Conservation (phyloP, 2,888 invertebrate species). For the Nezara viridula region DNA sequence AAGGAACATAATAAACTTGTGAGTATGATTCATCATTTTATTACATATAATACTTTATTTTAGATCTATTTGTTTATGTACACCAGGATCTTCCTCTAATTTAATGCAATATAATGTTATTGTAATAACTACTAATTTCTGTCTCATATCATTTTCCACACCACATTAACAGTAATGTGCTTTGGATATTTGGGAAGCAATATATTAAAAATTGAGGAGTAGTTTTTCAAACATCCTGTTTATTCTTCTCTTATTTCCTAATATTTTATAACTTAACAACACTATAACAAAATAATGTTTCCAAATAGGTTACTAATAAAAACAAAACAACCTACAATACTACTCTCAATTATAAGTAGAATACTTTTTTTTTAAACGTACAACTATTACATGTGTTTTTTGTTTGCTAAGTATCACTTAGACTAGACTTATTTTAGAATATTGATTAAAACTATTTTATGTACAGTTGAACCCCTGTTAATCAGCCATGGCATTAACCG, state of each 20-base stretch:
- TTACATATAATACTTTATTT: background rate
- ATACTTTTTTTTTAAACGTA: background rate
- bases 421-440: background rate
- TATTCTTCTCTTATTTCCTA: background rate
- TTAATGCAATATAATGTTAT: background rate
- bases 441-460: background rate
- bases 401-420: background rate
- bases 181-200: background rate
- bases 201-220: background rate
- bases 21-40: background rate
- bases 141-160: too few species aligned
- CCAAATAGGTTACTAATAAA: background rate
- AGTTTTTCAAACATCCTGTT: background rate
- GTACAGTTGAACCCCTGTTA: too few species aligned
- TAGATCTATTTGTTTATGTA: background rate
- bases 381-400: background rate
- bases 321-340: background rate
- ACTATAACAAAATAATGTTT: background rate
- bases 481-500: too few species aligned
- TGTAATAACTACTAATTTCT: background rate
- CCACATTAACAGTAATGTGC: background rate
- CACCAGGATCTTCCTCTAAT: background rate
- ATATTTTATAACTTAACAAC: background rate
- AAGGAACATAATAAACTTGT: background rate
- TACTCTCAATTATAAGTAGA: background rate